These are phyloP conservation scores for Orthosia gracilis DNA, from an alignment of 2,888 invertebrate genomes.

Conservation along the genomic window DNA sequence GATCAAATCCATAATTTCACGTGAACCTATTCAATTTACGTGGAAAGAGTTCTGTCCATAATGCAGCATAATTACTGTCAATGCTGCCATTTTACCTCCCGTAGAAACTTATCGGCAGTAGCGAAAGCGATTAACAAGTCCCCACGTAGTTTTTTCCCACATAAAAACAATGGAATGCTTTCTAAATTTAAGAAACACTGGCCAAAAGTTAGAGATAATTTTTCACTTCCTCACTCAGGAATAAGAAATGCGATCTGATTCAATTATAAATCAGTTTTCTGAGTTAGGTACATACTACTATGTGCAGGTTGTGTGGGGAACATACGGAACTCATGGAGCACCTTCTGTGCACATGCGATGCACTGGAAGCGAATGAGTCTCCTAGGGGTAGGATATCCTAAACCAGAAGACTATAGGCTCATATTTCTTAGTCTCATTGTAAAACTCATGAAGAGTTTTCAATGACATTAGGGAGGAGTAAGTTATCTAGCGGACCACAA, in stretches of 20 bases:
- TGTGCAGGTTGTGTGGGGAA: too few species aligned
- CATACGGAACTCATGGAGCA: too few species aligned
- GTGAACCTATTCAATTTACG: constrained; percentile 4
- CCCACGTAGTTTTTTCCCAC: constrained; percentile 47
- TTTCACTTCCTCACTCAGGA: constrained; percentile 14
- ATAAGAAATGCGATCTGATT: constrained; percentile 21
- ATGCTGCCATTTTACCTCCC: constrained; percentile 4
- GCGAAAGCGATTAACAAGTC: constrained; percentile 67
- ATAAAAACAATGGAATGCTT: constrained; percentile 58
- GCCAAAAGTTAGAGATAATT: constrained; percentile 26
- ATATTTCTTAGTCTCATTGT: too few species aligned
- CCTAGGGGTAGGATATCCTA: too few species aligned
- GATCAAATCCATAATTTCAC: constrained; percentile 1
- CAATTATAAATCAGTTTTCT: constrained; percentile 35
- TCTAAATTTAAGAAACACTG: constrained; percentile 45
- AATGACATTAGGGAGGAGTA: too few species aligned
- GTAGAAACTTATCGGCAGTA: constrained; percentile 38
- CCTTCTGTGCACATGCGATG: too few species aligned
- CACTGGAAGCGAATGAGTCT: too few species aligned
- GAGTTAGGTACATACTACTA: constrained; percentile 6
- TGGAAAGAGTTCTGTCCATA: constrained; percentile 34
- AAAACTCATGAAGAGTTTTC: too few species aligned
- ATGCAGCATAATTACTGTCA: constrained; percentile 27
- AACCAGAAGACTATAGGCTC: too few species aligned
- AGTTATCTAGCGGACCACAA: too few species aligned